Percentiles rank a stretch among this genome's conserved stretches.
phyloP scores from a whole-genome alignment of 2,113 vertebrate genomes.

The Pangasianodon hypophthalmus region DNA sequence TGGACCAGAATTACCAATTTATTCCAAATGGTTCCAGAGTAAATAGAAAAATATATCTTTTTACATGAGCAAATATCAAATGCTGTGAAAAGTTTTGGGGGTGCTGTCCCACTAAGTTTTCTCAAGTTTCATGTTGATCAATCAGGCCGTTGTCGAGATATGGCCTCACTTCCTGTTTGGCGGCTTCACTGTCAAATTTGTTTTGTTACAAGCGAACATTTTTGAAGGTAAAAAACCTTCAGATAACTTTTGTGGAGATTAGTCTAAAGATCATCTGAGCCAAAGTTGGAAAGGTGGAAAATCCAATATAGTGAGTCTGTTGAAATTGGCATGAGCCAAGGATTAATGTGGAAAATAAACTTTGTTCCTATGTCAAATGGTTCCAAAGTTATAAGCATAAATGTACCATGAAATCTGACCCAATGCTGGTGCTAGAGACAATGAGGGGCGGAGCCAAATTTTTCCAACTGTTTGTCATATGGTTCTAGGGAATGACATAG shows the following conservation, averaged over 20 bases:
- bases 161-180: neutral
- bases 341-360: neutral
- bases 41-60: neutral
- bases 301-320: too few species aligned
- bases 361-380: neutral
- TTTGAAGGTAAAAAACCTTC: neutral
- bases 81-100: neutral
- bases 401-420: neutral
- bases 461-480: neutral
- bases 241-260: too few species aligned
- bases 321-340: neutral
- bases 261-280: too few species aligned
- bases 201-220: neutral
- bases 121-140: neutral
- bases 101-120: neutral
- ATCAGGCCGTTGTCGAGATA: neutral
- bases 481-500: neutral
- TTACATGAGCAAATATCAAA: neutral
- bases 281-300: neutral
- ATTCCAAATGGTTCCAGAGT: neutral
- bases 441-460: neutral
- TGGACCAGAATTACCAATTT: neutral
- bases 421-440: neutral
- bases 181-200: neutral
- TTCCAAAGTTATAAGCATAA: neutral